Conservation (phyloP, 2,888 invertebrate species). For the Oscheius sp. region DNA sequence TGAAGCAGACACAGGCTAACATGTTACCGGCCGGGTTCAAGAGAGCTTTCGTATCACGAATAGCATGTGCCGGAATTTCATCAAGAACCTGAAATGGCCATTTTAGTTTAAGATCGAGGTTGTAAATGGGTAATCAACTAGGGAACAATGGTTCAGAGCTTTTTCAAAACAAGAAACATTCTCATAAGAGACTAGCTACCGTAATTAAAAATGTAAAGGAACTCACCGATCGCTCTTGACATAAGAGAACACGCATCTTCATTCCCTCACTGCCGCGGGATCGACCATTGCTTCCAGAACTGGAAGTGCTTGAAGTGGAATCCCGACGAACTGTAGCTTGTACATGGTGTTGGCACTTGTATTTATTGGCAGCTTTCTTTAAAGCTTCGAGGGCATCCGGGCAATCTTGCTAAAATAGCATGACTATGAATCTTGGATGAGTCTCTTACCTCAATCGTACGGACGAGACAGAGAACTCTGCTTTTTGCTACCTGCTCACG, state of each 20-base stretch:
- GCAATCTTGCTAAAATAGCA: conserved; percentile 34
- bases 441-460: conserved; percentile 36
- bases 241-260: conserved; percentile 62
- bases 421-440: background rate
- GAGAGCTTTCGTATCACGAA: conserved; percentile 62
- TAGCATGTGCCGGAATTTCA: conserved; percentile 55
- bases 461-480: conserved; percentile 58
- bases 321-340: conserved; percentile 41
- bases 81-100: conserved; percentile 39
- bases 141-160: background rate
- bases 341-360: conserved; percentile 62
- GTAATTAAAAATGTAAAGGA: background rate
- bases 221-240: conserved; percentile 51
- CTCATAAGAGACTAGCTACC: background rate
- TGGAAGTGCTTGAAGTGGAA: conserved; percentile 38
- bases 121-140: background rate
- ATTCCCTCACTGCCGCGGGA: conserved; percentile 47
- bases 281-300: conserved; percentile 30
- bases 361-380: conserved; percentile 62
- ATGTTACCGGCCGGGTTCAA: conserved; percentile 61
- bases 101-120: background rate
- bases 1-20: conserved; percentile 64
- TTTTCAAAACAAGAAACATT: no score
- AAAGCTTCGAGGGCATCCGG: conserved; percentile 57
- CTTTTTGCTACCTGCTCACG: conserved; percentile 54